These are phyloP conservation scores for Silurus meridionalis DNA, from an alignment of 2,113 vertebrate species.

Conservation along the genomic window DNA sequence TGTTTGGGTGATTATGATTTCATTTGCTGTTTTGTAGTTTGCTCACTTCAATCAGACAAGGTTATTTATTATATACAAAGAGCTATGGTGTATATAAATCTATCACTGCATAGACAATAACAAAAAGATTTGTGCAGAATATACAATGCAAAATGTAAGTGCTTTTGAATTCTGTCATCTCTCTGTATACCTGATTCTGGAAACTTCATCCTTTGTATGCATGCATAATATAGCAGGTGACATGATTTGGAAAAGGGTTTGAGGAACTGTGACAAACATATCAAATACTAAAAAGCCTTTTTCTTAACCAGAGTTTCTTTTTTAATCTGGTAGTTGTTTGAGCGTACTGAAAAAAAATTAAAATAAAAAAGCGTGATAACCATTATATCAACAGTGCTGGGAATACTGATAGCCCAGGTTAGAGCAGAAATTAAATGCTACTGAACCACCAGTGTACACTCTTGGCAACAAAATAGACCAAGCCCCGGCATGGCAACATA, in stretches of 20 bases:
- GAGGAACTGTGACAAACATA: not conserved
- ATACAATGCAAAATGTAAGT: not conserved
- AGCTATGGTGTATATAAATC: not conserved
- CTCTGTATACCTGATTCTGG: not conserved
- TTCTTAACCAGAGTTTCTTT: not conserved
- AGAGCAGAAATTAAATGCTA: not conserved
- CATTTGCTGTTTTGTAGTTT: not conserved
- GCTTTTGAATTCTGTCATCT: not conserved
- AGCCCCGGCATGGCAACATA: too few species aligned
- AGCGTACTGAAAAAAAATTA: not conserved
- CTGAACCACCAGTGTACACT: too few species aligned
- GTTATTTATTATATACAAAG: not conserved
- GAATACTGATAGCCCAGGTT: not conserved
- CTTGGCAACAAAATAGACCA: too few species aligned
- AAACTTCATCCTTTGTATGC: not conserved
- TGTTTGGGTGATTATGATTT: too few species aligned
- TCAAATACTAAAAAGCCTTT: not conserved
- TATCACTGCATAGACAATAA: not conserved
- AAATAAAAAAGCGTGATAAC: not conserved
- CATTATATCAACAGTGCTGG: not conserved
- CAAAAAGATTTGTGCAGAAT: not conserved
- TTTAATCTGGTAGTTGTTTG: not conserved
- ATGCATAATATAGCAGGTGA: not conserved
- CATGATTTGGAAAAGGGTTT: not conserved
- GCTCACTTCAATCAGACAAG: not conserved